Conservation (phyloP, 2,888 invertebrate genomes). For the Rapana venosa region DNA sequence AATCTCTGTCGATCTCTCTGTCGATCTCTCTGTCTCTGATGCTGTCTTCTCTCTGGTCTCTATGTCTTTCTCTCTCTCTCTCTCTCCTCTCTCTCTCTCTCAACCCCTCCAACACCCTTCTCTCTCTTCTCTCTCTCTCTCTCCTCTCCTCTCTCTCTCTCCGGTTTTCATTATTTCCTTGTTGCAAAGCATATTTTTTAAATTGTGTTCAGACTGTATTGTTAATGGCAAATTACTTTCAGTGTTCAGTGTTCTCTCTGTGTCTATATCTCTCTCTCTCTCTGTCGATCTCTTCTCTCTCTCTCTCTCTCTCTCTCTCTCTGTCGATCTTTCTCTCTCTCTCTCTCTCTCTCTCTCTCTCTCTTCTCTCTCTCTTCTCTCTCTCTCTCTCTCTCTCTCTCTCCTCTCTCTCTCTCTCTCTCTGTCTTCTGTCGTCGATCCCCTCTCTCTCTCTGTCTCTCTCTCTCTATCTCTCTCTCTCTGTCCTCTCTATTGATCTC, state of each 20-base stretch:
- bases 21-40: no score
- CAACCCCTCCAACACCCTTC: no score
- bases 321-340: not conserved
- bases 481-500: no score
- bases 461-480: not conserved
- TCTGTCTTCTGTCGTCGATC: not conserved
- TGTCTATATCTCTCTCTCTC: not conserved
- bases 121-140: not conserved
- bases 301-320: slow-evolving; percentile 6
- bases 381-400: slow-evolving; percentile 6
- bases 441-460: not conserved
- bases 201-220: no score
- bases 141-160: slow-evolving; percentile 5
- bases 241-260: not conserved
- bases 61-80: not conserved
- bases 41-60: slow-evolving; percentile 1
- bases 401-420: no score
- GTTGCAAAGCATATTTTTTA: no score
- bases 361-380: no score
- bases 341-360: slow-evolving; percentile 11
- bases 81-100: not conserved
- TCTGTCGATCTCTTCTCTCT: no score
- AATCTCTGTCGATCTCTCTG: not conserved
- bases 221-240: no score
- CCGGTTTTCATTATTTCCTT: no score